Evolutionary conservation across 2,797 vertebrate species (phyloP).

Genomic region (Hippocampus kuda): DNA sequence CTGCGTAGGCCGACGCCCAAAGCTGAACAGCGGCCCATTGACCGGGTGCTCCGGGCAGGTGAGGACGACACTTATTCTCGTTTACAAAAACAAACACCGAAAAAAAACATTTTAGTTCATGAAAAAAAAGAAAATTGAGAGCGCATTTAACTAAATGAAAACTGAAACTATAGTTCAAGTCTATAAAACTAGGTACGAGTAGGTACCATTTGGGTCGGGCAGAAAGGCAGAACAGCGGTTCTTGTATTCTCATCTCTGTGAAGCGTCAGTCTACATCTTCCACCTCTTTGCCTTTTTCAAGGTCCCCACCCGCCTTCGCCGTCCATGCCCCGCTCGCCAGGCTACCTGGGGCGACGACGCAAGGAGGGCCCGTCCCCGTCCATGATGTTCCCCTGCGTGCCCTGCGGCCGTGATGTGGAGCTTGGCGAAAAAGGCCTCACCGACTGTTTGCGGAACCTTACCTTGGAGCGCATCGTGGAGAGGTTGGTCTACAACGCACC

Average conservation of each 20-base stretch:
- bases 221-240: too few relatives aligned
- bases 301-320: conserved; percentile 51
- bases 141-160: too few relatives aligned
- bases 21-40: conserved; percentile 75
- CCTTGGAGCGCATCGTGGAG: conserved; percentile 90
- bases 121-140: too few relatives aligned
- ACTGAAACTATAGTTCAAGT: too few relatives aligned
- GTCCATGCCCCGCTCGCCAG: conserved; percentile 55
- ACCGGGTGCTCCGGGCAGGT: conserved; percentile 88
- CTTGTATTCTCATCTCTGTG: not conserved
- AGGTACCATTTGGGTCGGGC: too few relatives aligned
- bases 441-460: conserved; percentile 90
- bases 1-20: conserved; percentile 77
- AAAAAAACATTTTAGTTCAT: too few relatives aligned
- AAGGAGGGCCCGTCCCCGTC: conserved; percentile 71
- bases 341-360: conserved; percentile 81
- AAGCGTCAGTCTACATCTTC: not conserved
- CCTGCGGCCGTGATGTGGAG: conserved; percentile 84
- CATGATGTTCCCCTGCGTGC: conserved; percentile 80
- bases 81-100: too few relatives aligned
- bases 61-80: not conserved
- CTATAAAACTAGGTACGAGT: too few relatives aligned
- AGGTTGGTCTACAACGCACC: conserved; percentile 52
- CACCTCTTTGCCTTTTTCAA: not conserved
- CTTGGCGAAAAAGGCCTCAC: conserved; percentile 84